Evolutionary conservation across 2,797 vertebrate genomes (phyloP).

Genomic region (Channallabes apus): DNA sequence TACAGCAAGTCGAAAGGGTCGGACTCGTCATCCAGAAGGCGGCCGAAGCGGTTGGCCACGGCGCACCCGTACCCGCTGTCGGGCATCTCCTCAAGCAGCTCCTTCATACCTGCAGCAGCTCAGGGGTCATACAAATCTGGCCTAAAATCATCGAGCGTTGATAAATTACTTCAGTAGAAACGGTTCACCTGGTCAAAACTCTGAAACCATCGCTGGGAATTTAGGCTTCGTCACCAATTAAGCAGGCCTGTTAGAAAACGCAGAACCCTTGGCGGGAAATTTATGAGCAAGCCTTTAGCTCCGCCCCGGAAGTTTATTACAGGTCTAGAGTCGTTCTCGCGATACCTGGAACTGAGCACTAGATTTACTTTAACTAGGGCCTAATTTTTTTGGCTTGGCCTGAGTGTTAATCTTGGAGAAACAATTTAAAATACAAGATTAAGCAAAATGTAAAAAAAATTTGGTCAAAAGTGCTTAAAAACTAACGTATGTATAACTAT

Average conservation of each 20-base stretch:
- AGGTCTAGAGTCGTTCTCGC: neutral
- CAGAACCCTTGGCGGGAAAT: neutral
- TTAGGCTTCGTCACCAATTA: neutral
- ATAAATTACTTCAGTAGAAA: neutral
- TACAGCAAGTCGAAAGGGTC: conserved; percentile 87
- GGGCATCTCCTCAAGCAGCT: conserved; percentile 62
- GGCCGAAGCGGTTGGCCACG: conserved; percentile 85
- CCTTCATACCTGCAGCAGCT: conserved; percentile 52
- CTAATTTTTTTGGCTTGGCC: neutral
- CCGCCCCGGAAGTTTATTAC: conserved; percentile 37
- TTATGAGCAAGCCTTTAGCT: conserved; percentile 15
- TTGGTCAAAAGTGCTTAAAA: too few relatives aligned
- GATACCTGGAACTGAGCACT: neutral
- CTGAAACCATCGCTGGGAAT: neutral
- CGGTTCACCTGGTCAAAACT: neutral
- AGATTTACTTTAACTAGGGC: too few relatives aligned
- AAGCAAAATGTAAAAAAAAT: too few relatives aligned
- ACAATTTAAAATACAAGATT: neutral
- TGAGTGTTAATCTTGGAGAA: neutral
- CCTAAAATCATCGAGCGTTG: neutral
- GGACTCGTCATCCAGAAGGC: conserved; percentile 86
- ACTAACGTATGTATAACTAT: too few relatives aligned
- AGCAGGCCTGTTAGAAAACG: neutral
- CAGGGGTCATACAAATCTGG: neutral
- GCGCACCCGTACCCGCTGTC: conserved; percentile 79